Percentiles rank a stretch among this genome's conserved stretches.
Evolutionary conservation across 2,888 invertebrate genomes (phyloP).

Genomic region (Agonopterix subpropinquella): DNA sequence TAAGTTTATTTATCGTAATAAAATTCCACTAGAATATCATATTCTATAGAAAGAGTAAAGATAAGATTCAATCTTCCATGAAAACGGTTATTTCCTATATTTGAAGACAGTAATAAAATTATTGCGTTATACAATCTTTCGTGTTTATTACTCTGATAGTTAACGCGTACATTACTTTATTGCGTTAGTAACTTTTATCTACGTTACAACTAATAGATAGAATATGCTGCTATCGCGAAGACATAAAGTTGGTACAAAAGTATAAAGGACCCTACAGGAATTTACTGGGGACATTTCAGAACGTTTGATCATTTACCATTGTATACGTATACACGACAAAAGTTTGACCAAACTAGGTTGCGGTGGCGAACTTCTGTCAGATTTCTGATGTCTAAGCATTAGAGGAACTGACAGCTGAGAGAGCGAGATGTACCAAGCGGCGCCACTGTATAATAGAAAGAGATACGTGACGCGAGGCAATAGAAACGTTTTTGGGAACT

Average conservation of each 20-base stretch:
- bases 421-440: too few species aligned
- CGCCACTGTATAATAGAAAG: too few species aligned
- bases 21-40: too few species aligned
- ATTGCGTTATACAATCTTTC: conserved; percentile 5
- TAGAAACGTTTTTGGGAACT: too few species aligned
- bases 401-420: too few species aligned
- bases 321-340: too few species aligned
- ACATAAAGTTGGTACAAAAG: conserved; percentile 56
- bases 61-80: too few species aligned
- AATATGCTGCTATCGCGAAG: conserved; percentile 47
- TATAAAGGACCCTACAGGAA: conserved; percentile 35
- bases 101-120: conserved; percentile 5
- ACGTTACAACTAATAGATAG: conserved; percentile 49
- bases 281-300: conserved; percentile 16
- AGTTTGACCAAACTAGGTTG: too few species aligned
- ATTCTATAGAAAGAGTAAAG: neutral
- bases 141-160: conserved; percentile 9
- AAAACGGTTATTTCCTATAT: neutral
- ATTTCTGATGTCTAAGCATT: too few species aligned
- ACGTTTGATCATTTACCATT: too few species aligned
- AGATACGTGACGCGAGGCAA: too few species aligned
- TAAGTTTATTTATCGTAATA: neutral
- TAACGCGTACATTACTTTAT: conserved; percentile 18
- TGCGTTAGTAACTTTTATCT: conserved; percentile 45
- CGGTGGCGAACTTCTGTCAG: too few species aligned